Evolutionary conservation across 2,113 vertebrate genomes (phyloP).

Genomic region (Myiozetetes cayanensis): DNA sequence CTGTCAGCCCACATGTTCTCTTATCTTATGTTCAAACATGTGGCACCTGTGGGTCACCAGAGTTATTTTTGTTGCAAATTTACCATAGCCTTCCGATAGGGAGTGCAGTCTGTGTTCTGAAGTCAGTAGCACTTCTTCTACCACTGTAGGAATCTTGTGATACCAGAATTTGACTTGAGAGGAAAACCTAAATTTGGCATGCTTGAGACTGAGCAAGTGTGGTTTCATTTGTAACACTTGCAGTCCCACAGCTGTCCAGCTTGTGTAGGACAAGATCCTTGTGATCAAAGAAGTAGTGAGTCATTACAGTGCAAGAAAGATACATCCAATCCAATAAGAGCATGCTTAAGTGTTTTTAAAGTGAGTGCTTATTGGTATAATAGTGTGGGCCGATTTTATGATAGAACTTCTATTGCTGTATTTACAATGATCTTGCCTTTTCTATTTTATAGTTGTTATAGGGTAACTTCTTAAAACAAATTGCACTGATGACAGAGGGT

Average conservation of each 20-base stretch:
- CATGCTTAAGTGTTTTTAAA: background rate
- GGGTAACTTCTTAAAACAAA: background rate
- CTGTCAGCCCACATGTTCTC: accelerated
- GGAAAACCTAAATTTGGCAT: background rate
- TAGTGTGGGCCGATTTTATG: background rate
- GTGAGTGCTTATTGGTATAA: background rate
- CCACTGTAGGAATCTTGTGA: background rate
- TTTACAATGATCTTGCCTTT: background rate
- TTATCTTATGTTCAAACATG: background rate
- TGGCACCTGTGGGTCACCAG: background rate
- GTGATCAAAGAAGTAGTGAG: background rate
- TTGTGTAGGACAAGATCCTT: background rate
- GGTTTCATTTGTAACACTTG: background rate
- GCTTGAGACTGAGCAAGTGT: background rate
- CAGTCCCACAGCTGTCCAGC: background rate
- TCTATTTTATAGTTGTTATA: background rate
- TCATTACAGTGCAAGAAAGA: background rate
- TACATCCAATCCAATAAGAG: background rate
- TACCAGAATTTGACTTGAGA: background rate
- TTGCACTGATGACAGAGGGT: background rate
- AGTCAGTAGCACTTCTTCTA: background rate
- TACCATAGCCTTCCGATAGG: accelerated
- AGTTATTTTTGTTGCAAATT: background rate
- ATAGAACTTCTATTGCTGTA: background rate
- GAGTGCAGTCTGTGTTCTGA: background rate